phyloP scores from a whole-genome alignment of 2,888 invertebrate species.

The Epistrophe eligans region DNA sequence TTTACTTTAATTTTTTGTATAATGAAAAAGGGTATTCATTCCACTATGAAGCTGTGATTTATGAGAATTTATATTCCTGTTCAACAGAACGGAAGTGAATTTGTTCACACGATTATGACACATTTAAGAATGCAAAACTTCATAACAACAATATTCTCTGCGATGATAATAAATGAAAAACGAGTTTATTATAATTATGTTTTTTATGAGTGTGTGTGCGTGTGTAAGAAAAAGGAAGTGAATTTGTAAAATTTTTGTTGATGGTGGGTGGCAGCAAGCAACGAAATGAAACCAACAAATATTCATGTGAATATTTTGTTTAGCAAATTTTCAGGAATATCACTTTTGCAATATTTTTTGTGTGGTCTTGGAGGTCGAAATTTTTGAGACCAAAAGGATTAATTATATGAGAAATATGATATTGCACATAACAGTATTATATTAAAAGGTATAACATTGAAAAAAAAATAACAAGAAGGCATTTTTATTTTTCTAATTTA shows the following conservation, averaged over 20 bases:
- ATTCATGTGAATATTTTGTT: constrained; percentile 24
- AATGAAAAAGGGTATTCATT: constrained; percentile 23
- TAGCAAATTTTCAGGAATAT: constrained; percentile 41
- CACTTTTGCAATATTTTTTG: background rate
- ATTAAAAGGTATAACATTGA: background rate
- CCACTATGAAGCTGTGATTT: constrained; percentile 58
- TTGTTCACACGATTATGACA: constrained; percentile 72
- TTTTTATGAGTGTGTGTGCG: constrained; percentile 31
- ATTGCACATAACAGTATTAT: background rate
- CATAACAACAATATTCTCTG: constrained; percentile 18
- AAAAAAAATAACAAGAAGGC: background rate
- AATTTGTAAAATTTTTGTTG: background rate
- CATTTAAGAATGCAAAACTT: constrained; percentile 53
- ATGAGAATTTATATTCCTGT: constrained; percentile 67
- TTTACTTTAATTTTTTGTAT: background rate
- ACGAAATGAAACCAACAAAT: background rate
- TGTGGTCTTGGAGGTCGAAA: background rate
- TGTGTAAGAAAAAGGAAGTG: constrained; percentile 60
- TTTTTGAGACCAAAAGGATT: background rate
- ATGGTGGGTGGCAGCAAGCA: background rate
- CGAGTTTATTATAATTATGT: constrained; percentile 62
- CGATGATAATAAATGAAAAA: constrained; percentile 54
- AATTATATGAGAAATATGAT: background rate
- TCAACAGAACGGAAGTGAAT: constrained; percentile 69
- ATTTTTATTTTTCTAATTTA: too few relatives aligned